Evolutionary conservation across 2,888 invertebrate species (phyloP), one percentile per base, ranked within the genome.

Genomic region (Argyresthia goedartella): DNA sequence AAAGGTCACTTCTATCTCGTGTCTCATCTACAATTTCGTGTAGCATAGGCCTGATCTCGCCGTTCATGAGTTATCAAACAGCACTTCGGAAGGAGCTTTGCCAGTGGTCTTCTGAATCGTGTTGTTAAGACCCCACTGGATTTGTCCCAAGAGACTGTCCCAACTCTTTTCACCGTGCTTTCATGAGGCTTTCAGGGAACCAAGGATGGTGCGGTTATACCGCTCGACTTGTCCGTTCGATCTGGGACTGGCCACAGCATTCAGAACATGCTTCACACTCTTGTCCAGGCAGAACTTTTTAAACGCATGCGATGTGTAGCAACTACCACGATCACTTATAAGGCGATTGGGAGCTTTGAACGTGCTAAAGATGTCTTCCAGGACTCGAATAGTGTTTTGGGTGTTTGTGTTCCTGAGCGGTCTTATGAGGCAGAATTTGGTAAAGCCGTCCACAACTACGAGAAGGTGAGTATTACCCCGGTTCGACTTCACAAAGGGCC

Each of bases 311-410:
- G 69, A 64, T 0, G 74, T 78, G 51, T 71, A 78, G 8, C 61
- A 60, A 9, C 67, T 64, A n/a, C 76, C 74, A 39, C 66, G 54
- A 53, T 80, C 76, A 1, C 66, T 63, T n/a, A 78, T 65, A 13
- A 74, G 55, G n/a, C 63, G 53, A n/a, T 52, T 49, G 54, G 51
- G 8, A 53, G 10, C 10, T 7, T 59, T 52, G 52, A 61, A 59
- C n/a, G n/a, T n/a, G n/a, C n/a, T n/a, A n/a, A n/a, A n/a, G n/a
- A n/a, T n/a, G n/a, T n/a, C n/a, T n/a, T 58, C 51, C 8, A 76
- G 48, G 9, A 59, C 55, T 56, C 15, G 55, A 53, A 34, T 55
- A 54, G n/a, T 56, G 15, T 42, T 53, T 14, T 42, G 44, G 8
- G 56, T 50, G 11, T 56, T 56, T 11, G 57, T 57, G 33, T 55